Conservation (phyloP, 2,797 vertebrate genomes). For the Danio choprae region DNA sequence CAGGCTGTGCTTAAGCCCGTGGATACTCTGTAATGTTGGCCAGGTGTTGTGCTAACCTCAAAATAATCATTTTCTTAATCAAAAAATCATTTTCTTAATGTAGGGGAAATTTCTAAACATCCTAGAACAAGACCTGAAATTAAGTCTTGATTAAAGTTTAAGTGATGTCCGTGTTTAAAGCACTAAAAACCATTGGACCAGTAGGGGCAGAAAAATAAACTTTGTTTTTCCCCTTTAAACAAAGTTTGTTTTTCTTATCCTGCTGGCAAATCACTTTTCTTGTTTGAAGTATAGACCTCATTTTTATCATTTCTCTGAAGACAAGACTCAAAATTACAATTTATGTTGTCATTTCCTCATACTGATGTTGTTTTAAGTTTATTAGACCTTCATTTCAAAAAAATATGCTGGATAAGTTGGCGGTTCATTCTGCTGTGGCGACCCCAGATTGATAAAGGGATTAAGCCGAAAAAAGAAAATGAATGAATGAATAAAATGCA, state of each 20-base stretch:
- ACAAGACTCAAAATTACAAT: neutral
- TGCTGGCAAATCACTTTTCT: neutral
- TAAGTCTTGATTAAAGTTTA: neutral
- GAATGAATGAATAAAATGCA: too few relatives aligned
- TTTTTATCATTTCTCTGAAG: neutral
- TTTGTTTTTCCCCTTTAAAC: neutral
- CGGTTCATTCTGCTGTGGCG: too few relatives aligned
- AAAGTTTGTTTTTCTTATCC: neutral
- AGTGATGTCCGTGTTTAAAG: neutral
- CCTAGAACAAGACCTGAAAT: neutral
- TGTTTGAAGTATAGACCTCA: neutral
- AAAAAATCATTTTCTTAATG: constrained; percentile 11
- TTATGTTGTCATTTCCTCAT: too few relatives aligned
- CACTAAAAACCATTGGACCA: neutral
- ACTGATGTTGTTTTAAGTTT: too few relatives aligned
- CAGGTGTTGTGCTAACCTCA: constrained; percentile 60
- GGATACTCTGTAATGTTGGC: constrained; percentile 58
- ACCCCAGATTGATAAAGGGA: too few relatives aligned
- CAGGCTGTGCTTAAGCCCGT: neutral
- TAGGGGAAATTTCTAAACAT: constrained; percentile 1
- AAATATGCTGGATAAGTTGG: too few relatives aligned
- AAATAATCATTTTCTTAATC: neutral
- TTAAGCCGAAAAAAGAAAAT: too few relatives aligned
- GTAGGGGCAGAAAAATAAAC: neutral
- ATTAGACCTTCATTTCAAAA: too few relatives aligned